Percentiles rank a stretch among this genome's conserved stretches.
phyloP scores from a whole-genome alignment of 2,113 vertebrate species.

The Carlito syrichta region DNA sequence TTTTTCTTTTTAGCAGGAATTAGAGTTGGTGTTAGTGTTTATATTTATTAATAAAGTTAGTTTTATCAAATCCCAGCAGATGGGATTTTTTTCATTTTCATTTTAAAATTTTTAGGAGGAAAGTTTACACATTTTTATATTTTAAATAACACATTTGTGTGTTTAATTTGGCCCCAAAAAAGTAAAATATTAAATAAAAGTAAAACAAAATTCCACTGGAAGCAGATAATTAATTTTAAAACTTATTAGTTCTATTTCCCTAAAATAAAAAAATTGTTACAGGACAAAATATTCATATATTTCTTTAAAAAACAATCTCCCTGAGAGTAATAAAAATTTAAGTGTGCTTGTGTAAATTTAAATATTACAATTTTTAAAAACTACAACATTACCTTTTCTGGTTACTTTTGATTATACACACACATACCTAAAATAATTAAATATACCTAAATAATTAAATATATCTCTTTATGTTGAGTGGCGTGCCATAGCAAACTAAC shows the following conservation, averaged over 20 bases:
- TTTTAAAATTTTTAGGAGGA: not conserved
- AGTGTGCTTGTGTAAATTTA: not conserved
- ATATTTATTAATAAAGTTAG: not conserved
- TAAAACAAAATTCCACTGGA: not conserved
- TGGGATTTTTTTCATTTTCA: not conserved
- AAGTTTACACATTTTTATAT: not conserved
- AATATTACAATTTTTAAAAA: not conserved
- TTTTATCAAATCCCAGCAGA: not conserved
- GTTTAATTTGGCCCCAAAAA: not conserved
- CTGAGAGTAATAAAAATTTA: not conserved
- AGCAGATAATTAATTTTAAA: not conserved
- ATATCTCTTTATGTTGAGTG: not conserved
- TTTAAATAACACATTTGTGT: not conserved
- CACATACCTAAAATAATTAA: not conserved
- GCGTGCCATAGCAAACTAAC: not conserved
- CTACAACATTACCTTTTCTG: not conserved
- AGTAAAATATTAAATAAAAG: too few species aligned
- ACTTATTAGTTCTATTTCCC: not conserved
- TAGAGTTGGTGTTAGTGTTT: not conserved
- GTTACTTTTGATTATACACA: not conserved
- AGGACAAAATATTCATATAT: not conserved
- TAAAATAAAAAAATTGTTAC: not conserved
- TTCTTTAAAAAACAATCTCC: not conserved
- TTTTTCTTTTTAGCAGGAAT: not conserved
- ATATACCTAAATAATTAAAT: not conserved